Conservation (phyloP, 2,888 invertebrate species). For the Herminia tarsipennalis region DNA sequence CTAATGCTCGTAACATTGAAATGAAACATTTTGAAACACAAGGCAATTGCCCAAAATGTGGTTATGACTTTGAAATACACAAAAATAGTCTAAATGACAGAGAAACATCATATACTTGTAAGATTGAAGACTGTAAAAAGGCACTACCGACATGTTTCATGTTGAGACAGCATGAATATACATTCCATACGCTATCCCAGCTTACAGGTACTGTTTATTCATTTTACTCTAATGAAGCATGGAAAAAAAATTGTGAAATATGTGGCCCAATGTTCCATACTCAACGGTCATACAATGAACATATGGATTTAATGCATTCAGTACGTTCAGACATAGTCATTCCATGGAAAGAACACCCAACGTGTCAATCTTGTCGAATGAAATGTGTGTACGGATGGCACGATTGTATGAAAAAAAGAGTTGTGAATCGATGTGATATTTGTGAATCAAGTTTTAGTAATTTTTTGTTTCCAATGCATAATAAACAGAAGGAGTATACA, state of each 20-base stretch:
- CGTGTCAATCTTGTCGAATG: slow-evolving; percentile 24
- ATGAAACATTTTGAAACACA: slow-evolving; percentile 24
- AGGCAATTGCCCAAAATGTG: slow-evolving; percentile 53
- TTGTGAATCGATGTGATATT: slow-evolving; percentile 20
- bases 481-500: neutral
- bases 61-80: slow-evolving; percentile 25
- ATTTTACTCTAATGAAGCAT: too few relatives aligned
- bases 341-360: fast-evolving
- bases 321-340: slow-evolving; percentile 55
- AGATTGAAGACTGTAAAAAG: slow-evolving; percentile 18
- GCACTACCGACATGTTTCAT: slow-evolving; percentile 38
- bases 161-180: slow-evolving; percentile 8
- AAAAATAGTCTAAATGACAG: neutral
- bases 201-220: too few relatives aligned
- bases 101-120: slow-evolving; percentile 33
- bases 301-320: slow-evolving; percentile 41
- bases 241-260: neutral
- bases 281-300: slow-evolving; percentile 17
- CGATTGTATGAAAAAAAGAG: slow-evolving; percentile 28
- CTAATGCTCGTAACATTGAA: fast-evolving
- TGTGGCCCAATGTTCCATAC: neutral
- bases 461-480: slow-evolving; percentile 28
- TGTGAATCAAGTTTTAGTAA: slow-evolving; percentile 47
- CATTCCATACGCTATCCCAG: neutral
- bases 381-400: slow-evolving; percentile 30